Conservation (phyloP, 2,888 invertebrate genomes). For the Luperina testacea region DNA sequence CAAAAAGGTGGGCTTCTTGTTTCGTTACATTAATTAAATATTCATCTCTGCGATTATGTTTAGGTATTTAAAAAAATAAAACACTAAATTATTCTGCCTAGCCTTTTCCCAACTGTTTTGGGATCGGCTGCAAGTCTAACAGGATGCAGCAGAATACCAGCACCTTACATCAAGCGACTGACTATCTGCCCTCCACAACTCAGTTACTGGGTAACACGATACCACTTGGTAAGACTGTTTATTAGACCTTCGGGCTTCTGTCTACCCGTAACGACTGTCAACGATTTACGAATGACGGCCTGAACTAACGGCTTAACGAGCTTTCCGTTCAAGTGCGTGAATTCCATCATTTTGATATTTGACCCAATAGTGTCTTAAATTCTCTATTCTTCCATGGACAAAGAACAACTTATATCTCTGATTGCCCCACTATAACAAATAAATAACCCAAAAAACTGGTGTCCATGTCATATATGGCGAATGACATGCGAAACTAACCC, state of each 20-base stretch:
- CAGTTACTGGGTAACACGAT: neutral
- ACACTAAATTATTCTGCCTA: neutral
- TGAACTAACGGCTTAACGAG: neutral
- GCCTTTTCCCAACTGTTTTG: neutral
- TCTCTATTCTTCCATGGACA: neutral
- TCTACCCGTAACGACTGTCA: neutral
- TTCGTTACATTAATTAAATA: neutral
- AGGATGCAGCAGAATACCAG: neutral
- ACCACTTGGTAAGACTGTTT: neutral
- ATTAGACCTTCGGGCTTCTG: neutral
- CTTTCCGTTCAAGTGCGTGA: neutral
- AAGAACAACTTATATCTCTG: neutral
- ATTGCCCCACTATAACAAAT: neutral
- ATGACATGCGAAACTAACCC: conserved; percentile 54
- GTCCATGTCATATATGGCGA: neutral
- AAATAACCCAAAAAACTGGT: conserved; percentile 5
- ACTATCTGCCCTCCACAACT: neutral
- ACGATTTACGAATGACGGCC: neutral
- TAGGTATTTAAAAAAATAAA: neutral
- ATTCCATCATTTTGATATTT: neutral
- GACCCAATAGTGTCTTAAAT: no score
- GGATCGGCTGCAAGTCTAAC: neutral
- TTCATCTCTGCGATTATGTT: neutral
- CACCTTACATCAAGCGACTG: neutral
- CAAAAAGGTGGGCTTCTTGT: no score